Base-by-base conservation (phyloP, 2,113 vertebrate species). In the Tychaedon coryphoeus region DNA sequence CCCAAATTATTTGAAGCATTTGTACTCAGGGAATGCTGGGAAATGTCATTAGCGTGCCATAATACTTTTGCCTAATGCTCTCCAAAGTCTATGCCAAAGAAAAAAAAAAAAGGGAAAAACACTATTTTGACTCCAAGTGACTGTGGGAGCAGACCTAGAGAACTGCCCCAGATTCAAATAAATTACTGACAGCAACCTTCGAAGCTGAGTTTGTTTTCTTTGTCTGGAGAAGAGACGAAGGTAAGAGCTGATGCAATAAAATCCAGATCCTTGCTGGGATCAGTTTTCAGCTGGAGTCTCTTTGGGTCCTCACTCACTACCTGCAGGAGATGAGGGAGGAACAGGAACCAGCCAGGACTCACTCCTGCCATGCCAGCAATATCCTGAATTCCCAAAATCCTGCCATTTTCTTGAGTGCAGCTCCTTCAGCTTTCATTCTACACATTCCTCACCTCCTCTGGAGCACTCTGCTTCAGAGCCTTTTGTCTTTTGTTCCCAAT, bases 1-100 rank as follows among this genome's bases (percentile, higher is more conserved):
- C 84, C 26, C 88, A 88, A 97, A 93, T 97, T 97, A 97, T 95
- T 85, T 95, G 71, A 97, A 93, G 84, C 86, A 96, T 96, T 85
- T 88, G 36, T 62, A 45, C 84, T 94, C 73, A 6, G 62, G 45
- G 81, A 79, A 95, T 85, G 75, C 74, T 96, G 93, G 92, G 87
- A 97, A 97, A 97, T 97, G 96, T 96, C 91, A 95, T 95, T 91
- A 93, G 53, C 28, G 57, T 90, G 88, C 79, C 90, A 93, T 93
- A 83, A 90, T 96, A 45, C 95, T 96, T 96, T 86, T 96, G 93
- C 66, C 65, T 96, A 92, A 97, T 51, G 93, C 91, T 97, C 95
- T 97, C 74, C 86, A 91, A 92, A 76, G 93, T 33, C 87, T 42
- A 72, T 73, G 96, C 78, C 89, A 95, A 87, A 97, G 77, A 50